Evolutionary conservation across 2,797 vertebrate genomes (phyloP), one percentile per base, ranked within the genome.

Genomic region (Premnoplex brunnescens): DNA sequence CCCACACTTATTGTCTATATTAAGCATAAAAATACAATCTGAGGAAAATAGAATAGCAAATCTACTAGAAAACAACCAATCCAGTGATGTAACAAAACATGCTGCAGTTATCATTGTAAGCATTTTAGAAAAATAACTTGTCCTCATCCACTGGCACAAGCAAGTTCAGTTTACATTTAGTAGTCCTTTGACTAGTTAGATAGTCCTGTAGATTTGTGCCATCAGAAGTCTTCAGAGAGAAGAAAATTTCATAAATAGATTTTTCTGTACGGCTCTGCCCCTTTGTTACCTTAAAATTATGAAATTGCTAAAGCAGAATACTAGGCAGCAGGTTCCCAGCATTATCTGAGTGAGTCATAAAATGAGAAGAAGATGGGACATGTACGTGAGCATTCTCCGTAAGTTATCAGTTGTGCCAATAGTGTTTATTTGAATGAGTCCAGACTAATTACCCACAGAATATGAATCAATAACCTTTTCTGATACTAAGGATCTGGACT

Each of bases 331-430:
- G 10, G 16, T 68, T 91, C 23, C n/a, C 30, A 81, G 36, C 8
- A 18, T 34, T 39, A 58, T 2, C 43, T 12, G 17, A 48, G 7
- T 4, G 4, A 82, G 16, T 48, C 18, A 48, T 14, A 63, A 85
- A 85, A 75, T 23, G 21, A 18, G 5, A 13, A 87, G 55, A 78
- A 76, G n/a, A 76, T 30, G 26, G 9, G 20, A 84, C 8, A 28
- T 2, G 3, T 11, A 87, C 3, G 0, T 39, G 21, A 90, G 22
- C 1, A 1, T n/a, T 41, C 60, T 55, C 26, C 3, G 0, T 26
- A 78, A 73, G 39, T 34, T 60, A 44, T 7, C 36, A 16, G 5
- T 27, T 85, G 14, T 75, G 34, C 11, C 39, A 34, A 10, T 51
- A 49, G 24, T 36, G 12, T 64, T 68, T 46, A 72, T 22, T 32